These are phyloP conservation scores for Cheilosia vulpina DNA, from an alignment of 2,888 invertebrate genomes.

Conservation along the genomic window DNA sequence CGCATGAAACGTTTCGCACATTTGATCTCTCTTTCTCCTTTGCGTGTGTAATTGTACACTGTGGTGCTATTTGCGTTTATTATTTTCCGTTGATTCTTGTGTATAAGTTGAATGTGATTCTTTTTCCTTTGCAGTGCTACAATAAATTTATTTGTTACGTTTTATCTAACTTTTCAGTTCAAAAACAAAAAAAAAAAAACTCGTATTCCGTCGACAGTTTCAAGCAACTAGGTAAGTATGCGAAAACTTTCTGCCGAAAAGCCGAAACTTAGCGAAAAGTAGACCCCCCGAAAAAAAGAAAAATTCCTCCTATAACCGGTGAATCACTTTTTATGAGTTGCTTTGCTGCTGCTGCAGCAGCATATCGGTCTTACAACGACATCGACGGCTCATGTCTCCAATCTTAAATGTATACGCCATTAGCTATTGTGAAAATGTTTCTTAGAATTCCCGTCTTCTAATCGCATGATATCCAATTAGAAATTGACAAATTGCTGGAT, in stretches of 20 bases:
- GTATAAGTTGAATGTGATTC: constrained; percentile 72
- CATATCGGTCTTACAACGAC: constrained; percentile 50
- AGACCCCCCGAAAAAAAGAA: neutral
- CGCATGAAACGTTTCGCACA: constrained; percentile 44
- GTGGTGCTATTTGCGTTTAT: constrained; percentile 69
- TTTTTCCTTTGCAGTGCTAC: constrained; percentile 62
- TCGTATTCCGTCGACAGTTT: constrained; percentile 22
- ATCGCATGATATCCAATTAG: constrained; percentile 49
- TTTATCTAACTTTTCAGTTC: constrained; percentile 49
- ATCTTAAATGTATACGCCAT: constrained; percentile 43
- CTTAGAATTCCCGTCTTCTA: constrained; percentile 32
- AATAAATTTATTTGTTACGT: constrained; percentile 69
- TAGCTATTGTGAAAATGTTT: constrained; percentile 30
- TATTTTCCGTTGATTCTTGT: constrained; percentile 74
- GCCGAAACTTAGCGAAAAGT: constrained; percentile 14
- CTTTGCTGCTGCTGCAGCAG: constrained; percentile 25
- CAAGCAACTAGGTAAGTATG: constrained; percentile 44
- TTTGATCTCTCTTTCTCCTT: constrained; percentile 56
- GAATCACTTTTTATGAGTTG: constrained; percentile 62
- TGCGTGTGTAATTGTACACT: constrained; percentile 55
- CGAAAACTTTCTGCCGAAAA: constrained; percentile 5
- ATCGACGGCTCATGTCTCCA: constrained; percentile 31
- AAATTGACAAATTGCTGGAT: neutral
- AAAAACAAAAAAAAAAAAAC: constrained; percentile 9
- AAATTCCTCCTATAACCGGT: constrained; percentile 56